Percentiles rank a stretch among this genome's conserved stretches.
Conservation (phyloP, 1,140 invertebrate species). For the Epicauta chinensis region DNA sequence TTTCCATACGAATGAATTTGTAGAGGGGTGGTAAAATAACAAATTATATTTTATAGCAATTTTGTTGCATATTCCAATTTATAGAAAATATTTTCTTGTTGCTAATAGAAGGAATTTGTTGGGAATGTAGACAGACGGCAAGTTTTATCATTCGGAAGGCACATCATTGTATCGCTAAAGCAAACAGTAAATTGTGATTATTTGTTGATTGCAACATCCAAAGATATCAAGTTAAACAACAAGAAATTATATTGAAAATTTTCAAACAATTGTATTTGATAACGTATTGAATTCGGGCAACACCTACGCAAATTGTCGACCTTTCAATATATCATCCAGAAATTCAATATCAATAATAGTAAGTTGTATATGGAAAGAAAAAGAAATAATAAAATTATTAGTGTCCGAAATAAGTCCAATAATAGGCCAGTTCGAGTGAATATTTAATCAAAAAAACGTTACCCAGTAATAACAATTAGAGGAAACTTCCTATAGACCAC, state of each 20-base stretch:
- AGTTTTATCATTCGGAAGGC: too few relatives aligned
- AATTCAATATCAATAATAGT: too few relatives aligned
- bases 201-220: slow-evolving; percentile 13
- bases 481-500: slow-evolving; percentile 14
- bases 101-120: too few relatives aligned
- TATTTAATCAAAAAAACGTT: slow-evolving; percentile 13
- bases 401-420: slow-evolving; percentile 6
- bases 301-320: too few relatives aligned
- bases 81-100: slow-evolving; percentile 2
- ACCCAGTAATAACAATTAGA: slow-evolving; percentile 14
- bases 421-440: slow-evolving; percentile 12
- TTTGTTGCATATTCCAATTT: neutral
- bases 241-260: slow-evolving; percentile 7
- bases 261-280: neutral
- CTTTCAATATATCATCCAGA: too few relatives aligned
- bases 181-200: slow-evolving; percentile 14
- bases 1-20: too few relatives aligned
- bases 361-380: neutral
- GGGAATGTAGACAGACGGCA: too few relatives aligned
- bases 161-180: slow-evolving; percentile 3
- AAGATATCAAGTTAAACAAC: slow-evolving; percentile 8
- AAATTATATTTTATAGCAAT: too few relatives aligned
- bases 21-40: too few relatives aligned
- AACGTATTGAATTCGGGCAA: neutral
- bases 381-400: neutral